Conservation (phyloP, 2,113 vertebrate species). For the Catharus fuscescens region DNA sequence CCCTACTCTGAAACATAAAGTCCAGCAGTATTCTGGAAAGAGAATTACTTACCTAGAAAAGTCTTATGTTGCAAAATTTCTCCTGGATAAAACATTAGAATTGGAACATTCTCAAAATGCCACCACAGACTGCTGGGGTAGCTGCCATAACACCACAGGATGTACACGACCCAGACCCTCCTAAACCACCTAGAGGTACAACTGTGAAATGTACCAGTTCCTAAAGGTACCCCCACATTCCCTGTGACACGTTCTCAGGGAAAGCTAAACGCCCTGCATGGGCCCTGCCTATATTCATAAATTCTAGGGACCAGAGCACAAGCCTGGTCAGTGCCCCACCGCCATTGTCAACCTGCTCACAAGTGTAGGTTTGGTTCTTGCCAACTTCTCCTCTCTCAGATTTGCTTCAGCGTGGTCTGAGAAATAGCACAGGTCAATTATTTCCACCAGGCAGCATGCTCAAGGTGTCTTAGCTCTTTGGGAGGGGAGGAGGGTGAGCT, state of each 20-base stretch:
- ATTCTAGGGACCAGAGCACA: not conserved
- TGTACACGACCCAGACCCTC: not conserved
- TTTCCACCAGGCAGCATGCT: not conserved
- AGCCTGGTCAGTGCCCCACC: not conserved
- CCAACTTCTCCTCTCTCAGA: not conserved
- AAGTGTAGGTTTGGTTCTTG: not conserved
- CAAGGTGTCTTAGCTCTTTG: not conserved
- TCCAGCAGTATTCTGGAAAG: not conserved
- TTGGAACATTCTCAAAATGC: not conserved
- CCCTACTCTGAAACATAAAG: not conserved
- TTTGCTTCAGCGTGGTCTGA: not conserved
- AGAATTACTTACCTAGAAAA: not conserved
- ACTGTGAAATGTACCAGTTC: not conserved
- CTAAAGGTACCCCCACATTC: not conserved
- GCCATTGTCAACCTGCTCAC: not conserved
- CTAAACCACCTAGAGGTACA: not conserved
- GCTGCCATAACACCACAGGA: too few species aligned
- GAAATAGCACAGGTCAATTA: not conserved
- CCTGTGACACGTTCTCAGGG: not conserved
- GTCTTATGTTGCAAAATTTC: not conserved
- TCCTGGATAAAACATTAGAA: not conserved
- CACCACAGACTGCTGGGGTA: not conserved
- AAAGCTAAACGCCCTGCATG: not conserved
- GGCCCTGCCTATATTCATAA: rapidly evolving
- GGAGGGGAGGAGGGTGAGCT: not conserved